Percentiles rank a stretch among this genome's conserved stretches.
These are phyloP conservation scores for Mesorhabditis spiculigera DNA, from an alignment of 2,888 invertebrate species.

Conservation along the genomic window DNA sequence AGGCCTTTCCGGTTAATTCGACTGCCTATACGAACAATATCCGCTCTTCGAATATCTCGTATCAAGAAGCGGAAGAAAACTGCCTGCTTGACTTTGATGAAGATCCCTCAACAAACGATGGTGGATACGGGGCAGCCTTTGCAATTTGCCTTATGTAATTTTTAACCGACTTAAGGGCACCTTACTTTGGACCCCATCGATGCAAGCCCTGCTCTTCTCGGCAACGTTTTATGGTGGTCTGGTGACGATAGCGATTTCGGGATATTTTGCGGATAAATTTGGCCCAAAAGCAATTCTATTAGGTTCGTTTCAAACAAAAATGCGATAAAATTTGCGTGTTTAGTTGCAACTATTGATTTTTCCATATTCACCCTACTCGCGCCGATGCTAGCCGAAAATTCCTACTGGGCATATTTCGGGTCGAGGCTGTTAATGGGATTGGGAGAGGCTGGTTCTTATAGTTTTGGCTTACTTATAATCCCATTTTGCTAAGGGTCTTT, in stretches of 20 bases:
- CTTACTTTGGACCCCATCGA: conserved; percentile 35
- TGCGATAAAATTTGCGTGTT: neutral
- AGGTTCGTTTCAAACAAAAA: conserved; percentile 7
- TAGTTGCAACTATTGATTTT: conserved; percentile 25
- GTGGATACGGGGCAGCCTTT: conserved; percentile 18
- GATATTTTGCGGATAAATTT: conserved; percentile 39
- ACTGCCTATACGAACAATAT: neutral
- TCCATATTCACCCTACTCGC: conserved; percentile 26
- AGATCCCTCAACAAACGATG: conserved; percentile 7
- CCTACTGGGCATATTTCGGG: conserved; percentile 31
- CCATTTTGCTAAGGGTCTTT: too few relatives aligned
- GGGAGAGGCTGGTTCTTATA: conserved; percentile 28
- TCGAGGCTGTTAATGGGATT: conserved; percentile 44
- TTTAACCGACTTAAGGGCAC: conserved; percentile 23
- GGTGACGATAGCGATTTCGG: conserved; percentile 34
- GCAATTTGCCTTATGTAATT: neutral
- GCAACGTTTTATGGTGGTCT: conserved; percentile 45
- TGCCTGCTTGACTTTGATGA: conserved; percentile 9
- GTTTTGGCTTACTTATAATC: too few relatives aligned
- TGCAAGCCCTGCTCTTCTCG: conserved; percentile 41
- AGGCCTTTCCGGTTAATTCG: neutral
- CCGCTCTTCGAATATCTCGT: neutral
- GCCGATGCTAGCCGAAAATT: conserved; percentile 33
- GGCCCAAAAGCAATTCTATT: conserved; percentile 41
- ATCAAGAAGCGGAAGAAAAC: neutral